Conservation (phyloP, 1,140 invertebrate genomes). For the Pollicipes pollicipes region DNA sequence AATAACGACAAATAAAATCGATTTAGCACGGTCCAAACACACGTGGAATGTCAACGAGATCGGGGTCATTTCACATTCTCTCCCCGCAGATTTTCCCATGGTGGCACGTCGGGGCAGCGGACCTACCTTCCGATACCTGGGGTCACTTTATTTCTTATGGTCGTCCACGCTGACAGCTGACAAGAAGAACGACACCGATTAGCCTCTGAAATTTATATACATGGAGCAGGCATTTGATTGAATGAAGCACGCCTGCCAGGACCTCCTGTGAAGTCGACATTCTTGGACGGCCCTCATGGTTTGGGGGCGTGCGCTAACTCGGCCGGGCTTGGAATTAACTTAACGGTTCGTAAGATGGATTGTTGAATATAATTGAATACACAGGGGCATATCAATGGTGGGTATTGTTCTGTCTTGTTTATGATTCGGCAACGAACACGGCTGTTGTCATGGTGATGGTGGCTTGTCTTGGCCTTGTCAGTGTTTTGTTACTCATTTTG, state of each 20-base stretch:
- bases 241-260: neutral
- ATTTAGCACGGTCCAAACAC: neutral
- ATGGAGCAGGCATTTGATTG: neutral
- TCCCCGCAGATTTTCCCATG: neutral
- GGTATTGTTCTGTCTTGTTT: neutral
- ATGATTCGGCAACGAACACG: too few species aligned
- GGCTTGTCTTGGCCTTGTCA: too few species aligned
- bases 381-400: neutral
- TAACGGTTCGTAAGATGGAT: neutral
- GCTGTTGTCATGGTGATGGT: neutral
- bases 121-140: neutral
- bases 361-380: neutral
- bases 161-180: neutral
- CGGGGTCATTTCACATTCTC: neutral
- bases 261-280: neutral
- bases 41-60: neutral
- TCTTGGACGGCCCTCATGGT: too few species aligned
- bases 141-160: neutral
- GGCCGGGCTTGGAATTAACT: neutral
- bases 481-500: too few species aligned
- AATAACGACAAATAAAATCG: slow-evolving; percentile 1
- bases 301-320: neutral
- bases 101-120: neutral
- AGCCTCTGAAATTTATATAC: neutral
- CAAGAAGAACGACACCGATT: neutral